A percentile compares a stretch with the other conserved stretches of the same genome.
phyloP scores from a whole-genome alignment of 2,797 vertebrate species.

The Bryconaethiops microstoma region DNA sequence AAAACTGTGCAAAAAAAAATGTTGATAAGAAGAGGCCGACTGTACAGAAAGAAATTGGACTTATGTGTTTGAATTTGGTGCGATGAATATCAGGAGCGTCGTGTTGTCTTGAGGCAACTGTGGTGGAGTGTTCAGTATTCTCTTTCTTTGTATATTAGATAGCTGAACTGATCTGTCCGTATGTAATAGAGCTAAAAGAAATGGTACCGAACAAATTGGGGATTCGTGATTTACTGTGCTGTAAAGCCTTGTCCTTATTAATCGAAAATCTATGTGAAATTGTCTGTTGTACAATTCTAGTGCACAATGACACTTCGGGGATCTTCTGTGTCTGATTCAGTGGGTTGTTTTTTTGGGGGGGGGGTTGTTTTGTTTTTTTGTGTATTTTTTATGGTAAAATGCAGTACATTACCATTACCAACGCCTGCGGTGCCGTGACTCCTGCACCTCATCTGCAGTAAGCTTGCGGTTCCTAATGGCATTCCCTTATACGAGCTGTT shows the following conservation, averaged over 20 bases:
- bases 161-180: slow-evolving; percentile 38
- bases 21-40: not conserved
- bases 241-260: slow-evolving; percentile 49
- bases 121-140: slow-evolving; percentile 43
- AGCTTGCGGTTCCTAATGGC: slow-evolving; percentile 47
- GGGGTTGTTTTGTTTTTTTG: too few relatives aligned
- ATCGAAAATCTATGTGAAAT: slow-evolving; percentile 42
- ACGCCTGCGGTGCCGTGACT: slow-evolving; percentile 32
- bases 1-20: not conserved
- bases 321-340: slow-evolving; percentile 30
- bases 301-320: slow-evolving; percentile 52
- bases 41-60: slow-evolving; percentile 17
- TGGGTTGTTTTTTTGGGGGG: slow-evolving; percentile 16
- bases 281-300: slow-evolving; percentile 53
- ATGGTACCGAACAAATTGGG: slow-evolving; percentile 35
- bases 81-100: slow-evolving; percentile 13
- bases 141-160: slow-evolving; percentile 47
- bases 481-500: slow-evolving; percentile 20
- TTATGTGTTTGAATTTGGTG: slow-evolving; percentile 4
- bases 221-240: slow-evolving; percentile 44
- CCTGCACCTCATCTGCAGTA: slow-evolving; percentile 38
- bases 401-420: slow-evolving; percentile 29
- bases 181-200: slow-evolving; percentile 37
- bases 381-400: slow-evolving; percentile 42
- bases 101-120: slow-evolving; percentile 31